A percentile compares a stretch with the other conserved stretches of the same genome.
These are phyloP conservation scores for Spinus pinus DNA, from an alignment of 2,797 vertebrate species.

Conservation along the genomic window DNA sequence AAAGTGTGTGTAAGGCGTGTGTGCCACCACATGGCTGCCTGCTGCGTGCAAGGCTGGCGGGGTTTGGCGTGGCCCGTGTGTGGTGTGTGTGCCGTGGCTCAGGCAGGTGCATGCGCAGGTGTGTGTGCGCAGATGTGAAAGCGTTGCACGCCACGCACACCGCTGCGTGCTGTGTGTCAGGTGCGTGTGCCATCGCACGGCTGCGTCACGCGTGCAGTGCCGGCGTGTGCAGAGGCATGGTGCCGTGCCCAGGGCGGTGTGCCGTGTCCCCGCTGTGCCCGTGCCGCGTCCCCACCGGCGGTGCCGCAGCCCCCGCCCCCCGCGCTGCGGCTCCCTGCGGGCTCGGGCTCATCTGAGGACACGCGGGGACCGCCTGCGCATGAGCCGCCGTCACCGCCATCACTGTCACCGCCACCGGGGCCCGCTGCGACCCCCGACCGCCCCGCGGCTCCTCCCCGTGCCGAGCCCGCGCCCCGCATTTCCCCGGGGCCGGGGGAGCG, in stretches of 20 bases:
- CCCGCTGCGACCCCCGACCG: background rate
- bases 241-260: background rate
- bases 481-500: background rate
- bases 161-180: fast-evolving
- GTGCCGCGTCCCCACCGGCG: background rate
- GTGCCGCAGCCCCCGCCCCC: background rate
- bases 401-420: background rate
- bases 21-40: background rate
- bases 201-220: fast-evolving
- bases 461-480: background rate
- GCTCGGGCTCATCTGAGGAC: conserved; percentile 56
- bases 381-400: background rate
- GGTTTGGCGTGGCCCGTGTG: fast-evolving
- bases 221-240: background rate
- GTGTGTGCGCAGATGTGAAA: background rate
- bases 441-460: background rate
- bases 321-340: conserved; percentile 47
- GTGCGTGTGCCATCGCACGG: background rate
- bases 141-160: fast-evolving
- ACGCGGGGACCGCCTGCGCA: background rate
- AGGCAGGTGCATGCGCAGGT: background rate
- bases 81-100: background rate
- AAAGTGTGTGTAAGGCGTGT: background rate
- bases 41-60: background rate
- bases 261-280: background rate